Evolutionary conservation across 2,113 vertebrate genomes (phyloP).

Genomic region (Mirounga angustirostris): DNA sequence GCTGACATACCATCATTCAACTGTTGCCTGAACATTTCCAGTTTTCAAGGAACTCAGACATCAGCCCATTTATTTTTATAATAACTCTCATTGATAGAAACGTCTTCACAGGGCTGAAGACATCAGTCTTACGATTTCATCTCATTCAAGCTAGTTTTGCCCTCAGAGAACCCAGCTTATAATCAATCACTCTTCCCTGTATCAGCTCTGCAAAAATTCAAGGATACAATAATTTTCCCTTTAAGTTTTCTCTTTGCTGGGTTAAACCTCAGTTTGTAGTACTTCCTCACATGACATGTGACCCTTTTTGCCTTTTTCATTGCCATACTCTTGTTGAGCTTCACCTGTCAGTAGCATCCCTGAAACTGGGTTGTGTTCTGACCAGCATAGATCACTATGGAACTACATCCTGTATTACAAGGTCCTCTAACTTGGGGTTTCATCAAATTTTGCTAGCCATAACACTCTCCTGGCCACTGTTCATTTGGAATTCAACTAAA

Average conservation of each 20-base stretch:
- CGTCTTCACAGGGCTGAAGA: neutral
- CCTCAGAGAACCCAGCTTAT: neutral
- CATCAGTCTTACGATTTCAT: neutral
- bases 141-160: constrained; percentile 2
- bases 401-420: neutral
- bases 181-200: neutral
- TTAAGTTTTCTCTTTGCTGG: neutral
- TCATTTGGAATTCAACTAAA: neutral
- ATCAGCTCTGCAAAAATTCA: neutral
- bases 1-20: constrained; percentile 56
- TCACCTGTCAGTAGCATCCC: neutral
- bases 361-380: neutral
- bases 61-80: constrained; percentile 30
- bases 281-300: neutral
- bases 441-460: neutral
- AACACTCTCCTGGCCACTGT: neutral
- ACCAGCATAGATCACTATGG: neutral
- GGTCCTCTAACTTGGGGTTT: neutral
- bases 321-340: neutral
- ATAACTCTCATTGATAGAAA: constrained; percentile 56
- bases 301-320: neutral
- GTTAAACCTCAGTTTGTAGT: neutral
- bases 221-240: neutral
- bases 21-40: constrained; percentile 53
- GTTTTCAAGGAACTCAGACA: constrained; percentile 56